Evolutionary conservation across 2,113 vertebrate species (phyloP), one percentile per base, ranked within the genome.

Genomic region (Camelus dromedarius): DNA sequence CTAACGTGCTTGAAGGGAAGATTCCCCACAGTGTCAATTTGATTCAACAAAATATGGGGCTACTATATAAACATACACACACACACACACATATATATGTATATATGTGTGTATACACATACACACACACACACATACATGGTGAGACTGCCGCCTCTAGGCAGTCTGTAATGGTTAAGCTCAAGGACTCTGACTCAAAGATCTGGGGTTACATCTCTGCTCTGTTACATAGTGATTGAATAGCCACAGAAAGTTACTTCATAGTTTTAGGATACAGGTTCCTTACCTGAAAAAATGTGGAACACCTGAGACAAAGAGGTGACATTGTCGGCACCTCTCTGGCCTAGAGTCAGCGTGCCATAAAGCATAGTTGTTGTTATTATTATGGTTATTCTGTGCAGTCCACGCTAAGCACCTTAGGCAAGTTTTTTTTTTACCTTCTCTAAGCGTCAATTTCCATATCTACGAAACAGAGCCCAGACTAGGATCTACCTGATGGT

Each of bases 181-280:
- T 80, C 62, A 38, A 73, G 95, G 58, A 19, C 50, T 80, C 70
- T 5, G 19, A 10, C 30, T 77, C 52, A 52, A 73, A 94, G 52
- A 22, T 19, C n/a, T 67, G 30, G 20, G 7, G 46, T 66, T 30
- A 30, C 9, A 67, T 16, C 26, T 89, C 81, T 88, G 24, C 48
- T 85, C 26, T 82, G 28, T 75, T 88, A 9, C 5, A 19, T 6
- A 35, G 56, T 73, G 82, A 79, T 1, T 20, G 48, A 67, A 46
- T 22, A 67, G 18, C 28, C 6, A 35, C 30, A 32, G 54, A n/a
- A 42, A 67, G 11, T 60, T 32, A 28, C 35, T 95, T 89, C 32
- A 35, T 70, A 54, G 95, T 97, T 80, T 64, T 15, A 58, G 88
- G 66, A 60, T 20, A n/a, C 19, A 35, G 32, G 89, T 92, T 89